Base-by-base conservation (phyloP, 37 sponge, comb jelly and placozoan species). In the Crambe crambe region DNA sequence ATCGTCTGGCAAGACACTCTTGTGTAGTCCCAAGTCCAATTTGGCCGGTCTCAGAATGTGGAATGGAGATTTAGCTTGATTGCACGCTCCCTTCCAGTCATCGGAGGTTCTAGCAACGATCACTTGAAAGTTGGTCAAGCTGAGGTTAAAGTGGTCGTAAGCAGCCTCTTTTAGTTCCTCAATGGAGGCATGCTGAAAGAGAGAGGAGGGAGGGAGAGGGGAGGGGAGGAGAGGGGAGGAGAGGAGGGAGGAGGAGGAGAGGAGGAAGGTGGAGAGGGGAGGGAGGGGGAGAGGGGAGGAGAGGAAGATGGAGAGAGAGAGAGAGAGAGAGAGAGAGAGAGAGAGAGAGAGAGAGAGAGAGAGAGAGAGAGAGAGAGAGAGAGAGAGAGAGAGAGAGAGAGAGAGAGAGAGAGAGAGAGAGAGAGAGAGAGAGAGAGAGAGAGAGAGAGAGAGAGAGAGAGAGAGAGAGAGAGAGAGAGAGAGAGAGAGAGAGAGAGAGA, bases 1-100 rank as follows among this genome's bases (percentile, higher is more conserved):
- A 54, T 94, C 95, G 43, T 87, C 84, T 36, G 86, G 86, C 15
- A 94, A 42, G 6, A 94, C 41, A 65, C 95, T 87, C 74, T 94
- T 94, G 51, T 87, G 80, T 32, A 94, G 68, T 1, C 63, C 41
- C 8, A 94, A 70, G 37, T 84, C 82, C 25, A 89, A 58, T 1
- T 43, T 64, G 15, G 76, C 51, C 40, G 89, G 89, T 23, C 80
- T 35, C 37, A 92, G 84, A 2, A 91, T 54, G 72, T 91, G 88
- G 35, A 76, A 37, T 17, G 68, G 73, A 27, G 87, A 83, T 56
- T 63, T 32, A 29, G 51, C 15, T 43, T 73, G 47, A 15, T 34
- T 70, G 67, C 79, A 4, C 20, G 77, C 90, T 22, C 44, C 38
- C n/a, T 37, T 43, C 90, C 90, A 90, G 42, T 90, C 73, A 0